phyloP scores from a whole-genome alignment of 2,113 vertebrate genomes.

The Tyrannus savana region DNA sequence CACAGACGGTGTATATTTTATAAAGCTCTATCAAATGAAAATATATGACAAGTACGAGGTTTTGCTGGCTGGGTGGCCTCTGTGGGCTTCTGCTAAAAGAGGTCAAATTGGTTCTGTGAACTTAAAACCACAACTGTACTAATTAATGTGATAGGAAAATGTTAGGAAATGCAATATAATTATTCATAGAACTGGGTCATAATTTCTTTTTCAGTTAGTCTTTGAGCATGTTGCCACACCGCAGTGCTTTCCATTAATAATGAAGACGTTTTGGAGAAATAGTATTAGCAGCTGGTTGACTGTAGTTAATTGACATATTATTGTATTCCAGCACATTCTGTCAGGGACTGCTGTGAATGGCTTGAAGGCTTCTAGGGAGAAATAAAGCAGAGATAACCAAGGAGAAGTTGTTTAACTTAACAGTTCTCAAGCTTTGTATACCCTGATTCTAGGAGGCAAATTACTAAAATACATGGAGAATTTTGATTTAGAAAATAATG shows the following conservation, averaged over 20 bases:
- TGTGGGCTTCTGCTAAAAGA: slow-evolving; percentile 14
- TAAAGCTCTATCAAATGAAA: slow-evolving; percentile 2
- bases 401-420: slow-evolving; percentile 56
- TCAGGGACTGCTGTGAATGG: slow-evolving; percentile 37
- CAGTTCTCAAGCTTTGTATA: slow-evolving; percentile 29
- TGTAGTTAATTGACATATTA: slow-evolving; percentile 71
- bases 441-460: slow-evolving; percentile 19
- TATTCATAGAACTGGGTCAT: slow-evolving; percentile 47
- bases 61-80: slow-evolving; percentile 34
- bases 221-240: slow-evolving; percentile 27
- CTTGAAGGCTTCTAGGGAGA: slow-evolving; percentile 47
- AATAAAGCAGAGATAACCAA: slow-evolving; percentile 53
- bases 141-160: slow-evolving; percentile 11
- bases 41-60: not conserved
- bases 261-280: slow-evolving; percentile 61
- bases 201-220: slow-evolving; percentile 51
- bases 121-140: slow-evolving; percentile 28
- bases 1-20: not conserved
- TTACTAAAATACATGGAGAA: not conserved
- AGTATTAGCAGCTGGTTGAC: slow-evolving; percentile 66
- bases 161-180: slow-evolving; percentile 20
- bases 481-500: slow-evolving; percentile 37
- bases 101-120: slow-evolving; percentile 49
- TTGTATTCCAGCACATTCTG: slow-evolving; percentile 68
- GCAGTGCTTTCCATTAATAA: slow-evolving; percentile 67